A percentile compares a stretch with the other conserved stretches of the same genome.
These are phyloP conservation scores for Seladonia tumulorum DNA, from an alignment of 2,888 invertebrate species.

Conservation along the genomic window DNA sequence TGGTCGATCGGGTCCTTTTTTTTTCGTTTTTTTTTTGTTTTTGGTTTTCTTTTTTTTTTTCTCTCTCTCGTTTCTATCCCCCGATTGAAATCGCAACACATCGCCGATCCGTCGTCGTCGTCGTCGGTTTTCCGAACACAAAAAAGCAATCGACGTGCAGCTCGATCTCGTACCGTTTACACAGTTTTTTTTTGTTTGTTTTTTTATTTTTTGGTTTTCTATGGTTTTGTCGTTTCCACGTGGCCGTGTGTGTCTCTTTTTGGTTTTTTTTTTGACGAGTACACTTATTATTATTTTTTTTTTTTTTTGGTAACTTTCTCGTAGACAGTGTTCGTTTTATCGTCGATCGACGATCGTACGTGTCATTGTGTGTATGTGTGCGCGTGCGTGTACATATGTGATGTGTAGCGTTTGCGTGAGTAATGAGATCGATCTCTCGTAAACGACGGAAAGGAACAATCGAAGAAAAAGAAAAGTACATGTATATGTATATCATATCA, in stretches of 20 bases:
- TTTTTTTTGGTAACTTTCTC: constrained; percentile 1
- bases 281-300: constrained; percentile 1
- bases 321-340: background rate
- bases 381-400: background rate
- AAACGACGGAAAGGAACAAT: constrained; percentile 67
- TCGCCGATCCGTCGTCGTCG: constrained; percentile 68
- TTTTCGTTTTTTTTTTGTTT: constrained; percentile 20
- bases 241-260: constrained; percentile 17
- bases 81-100: constrained; percentile 51
- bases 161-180: constrained; percentile 19
- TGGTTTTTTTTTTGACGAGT: background rate
- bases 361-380: background rate
- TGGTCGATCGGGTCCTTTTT: constrained; percentile 62
- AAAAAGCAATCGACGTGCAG: constrained; percentile 26
- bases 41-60: background rate
- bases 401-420: background rate
- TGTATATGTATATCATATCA: background rate
- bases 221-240: constrained; percentile 8
- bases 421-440: constrained; percentile 13
- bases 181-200: constrained; percentile 1
- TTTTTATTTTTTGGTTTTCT: background rate
- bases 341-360: constrained; percentile 9
- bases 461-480: constrained; percentile 51
- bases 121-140: constrained; percentile 56
- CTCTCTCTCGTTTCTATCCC: background rate